Percentiles rank a stretch among this genome's conserved stretches.
These are phyloP conservation scores for Equus quagga DNA, from an alignment of 2,113 vertebrate genomes.

Conservation along the genomic window DNA sequence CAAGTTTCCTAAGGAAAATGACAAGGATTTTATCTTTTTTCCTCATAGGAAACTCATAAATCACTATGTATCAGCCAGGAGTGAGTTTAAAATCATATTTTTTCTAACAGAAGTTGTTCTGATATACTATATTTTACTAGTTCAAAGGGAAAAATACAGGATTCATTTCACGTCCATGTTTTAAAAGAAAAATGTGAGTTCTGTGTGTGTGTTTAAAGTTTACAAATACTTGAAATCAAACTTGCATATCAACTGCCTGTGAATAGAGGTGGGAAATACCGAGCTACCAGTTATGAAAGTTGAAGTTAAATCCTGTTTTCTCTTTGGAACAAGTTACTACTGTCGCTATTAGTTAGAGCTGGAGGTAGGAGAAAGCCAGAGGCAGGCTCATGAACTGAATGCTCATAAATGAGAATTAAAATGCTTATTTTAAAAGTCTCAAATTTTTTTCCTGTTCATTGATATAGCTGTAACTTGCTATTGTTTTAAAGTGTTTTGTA, in stretches of 20 bases:
- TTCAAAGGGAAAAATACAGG: background rate
- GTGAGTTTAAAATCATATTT: background rate
- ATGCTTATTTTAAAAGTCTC: background rate
- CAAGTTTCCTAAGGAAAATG: background rate
- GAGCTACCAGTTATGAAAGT: background rate
- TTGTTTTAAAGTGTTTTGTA: background rate
- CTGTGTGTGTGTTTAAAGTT: background rate
- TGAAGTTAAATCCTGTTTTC: background rate
- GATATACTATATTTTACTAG: background rate
- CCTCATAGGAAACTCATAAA: background rate
- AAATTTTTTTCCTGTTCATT: background rate
- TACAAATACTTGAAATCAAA: background rate
- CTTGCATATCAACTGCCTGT: background rate
- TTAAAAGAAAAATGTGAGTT: conserved; percentile 21
- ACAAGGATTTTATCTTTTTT: background rate
- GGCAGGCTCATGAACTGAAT: background rate
- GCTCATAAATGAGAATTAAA: background rate
- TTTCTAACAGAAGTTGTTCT: background rate
- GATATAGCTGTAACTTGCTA: background rate
- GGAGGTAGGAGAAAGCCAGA: background rate
- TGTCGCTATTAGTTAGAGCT: background rate
- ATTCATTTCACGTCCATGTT: background rate
- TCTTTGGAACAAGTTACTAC: background rate
- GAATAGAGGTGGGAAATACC: background rate
- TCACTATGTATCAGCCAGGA: background rate